These are phyloP conservation scores for Chloroceryle aenea DNA, from an alignment of 2,113 vertebrate genomes.

Conservation along the genomic window DNA sequence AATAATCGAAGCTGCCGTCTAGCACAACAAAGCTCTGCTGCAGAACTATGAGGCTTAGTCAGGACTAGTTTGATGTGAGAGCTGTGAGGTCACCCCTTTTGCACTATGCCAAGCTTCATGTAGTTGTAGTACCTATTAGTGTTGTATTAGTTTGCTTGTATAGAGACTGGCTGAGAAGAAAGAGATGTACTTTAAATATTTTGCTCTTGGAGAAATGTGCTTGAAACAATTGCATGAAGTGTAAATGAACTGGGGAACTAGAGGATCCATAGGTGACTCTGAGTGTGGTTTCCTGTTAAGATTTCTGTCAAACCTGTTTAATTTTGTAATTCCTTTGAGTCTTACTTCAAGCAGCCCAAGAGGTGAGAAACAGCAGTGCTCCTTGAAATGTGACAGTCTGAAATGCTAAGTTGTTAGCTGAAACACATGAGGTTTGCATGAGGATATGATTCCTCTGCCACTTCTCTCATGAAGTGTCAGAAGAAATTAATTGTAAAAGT, in stretches of 20 bases:
- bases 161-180: background rate
- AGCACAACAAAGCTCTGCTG: background rate
- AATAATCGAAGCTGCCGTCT: background rate
- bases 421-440: background rate
- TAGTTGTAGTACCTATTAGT: background rate
- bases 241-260: background rate
- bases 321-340: background rate
- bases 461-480: background rate
- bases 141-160: background rate
- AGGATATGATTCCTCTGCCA: background rate
- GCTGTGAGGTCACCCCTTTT: background rate
- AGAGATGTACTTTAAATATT: accelerated
- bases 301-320: background rate
- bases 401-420: background rate
- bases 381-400: background rate
- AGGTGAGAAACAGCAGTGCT: background rate
- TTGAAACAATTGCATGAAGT: background rate
- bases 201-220: background rate
- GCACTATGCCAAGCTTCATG: background rate
- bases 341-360: background rate
- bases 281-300: background rate
- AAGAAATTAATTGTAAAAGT: background rate
- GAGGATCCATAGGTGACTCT: background rate
- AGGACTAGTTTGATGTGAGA: accelerated
- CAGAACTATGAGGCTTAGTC: background rate